Evolutionary conservation across 92 coral and sea anemone species (phyloP).

Genomic region (Pocillopora grandis): DNA sequence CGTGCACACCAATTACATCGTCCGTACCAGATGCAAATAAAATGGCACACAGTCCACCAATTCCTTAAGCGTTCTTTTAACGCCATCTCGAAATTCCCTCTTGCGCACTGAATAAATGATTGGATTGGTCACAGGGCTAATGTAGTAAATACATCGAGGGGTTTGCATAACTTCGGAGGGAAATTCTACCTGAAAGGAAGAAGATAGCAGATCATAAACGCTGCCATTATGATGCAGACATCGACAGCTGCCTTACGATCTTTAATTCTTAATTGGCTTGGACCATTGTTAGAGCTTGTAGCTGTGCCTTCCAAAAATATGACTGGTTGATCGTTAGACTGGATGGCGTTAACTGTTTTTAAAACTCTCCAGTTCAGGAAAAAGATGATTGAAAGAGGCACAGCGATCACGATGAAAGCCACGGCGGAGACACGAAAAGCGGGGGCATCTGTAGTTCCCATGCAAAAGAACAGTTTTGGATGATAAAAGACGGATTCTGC

Average conservation of each 20-base stretch:
- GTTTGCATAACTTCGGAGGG: background rate
- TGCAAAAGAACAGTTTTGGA: conserved; percentile 1
- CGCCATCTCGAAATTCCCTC: background rate
- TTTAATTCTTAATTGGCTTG: background rate
- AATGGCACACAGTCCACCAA: background rate
- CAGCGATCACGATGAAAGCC: background rate
- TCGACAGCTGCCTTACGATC: conserved; percentile 20
- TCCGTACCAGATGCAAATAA: background rate
- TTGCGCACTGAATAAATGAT: background rate
- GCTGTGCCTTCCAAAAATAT: background rate
- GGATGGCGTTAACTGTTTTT: background rate
- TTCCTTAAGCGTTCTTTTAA: background rate
- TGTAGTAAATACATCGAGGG: background rate
- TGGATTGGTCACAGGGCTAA: background rate
- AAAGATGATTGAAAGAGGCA: background rate
- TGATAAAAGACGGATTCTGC: background rate
- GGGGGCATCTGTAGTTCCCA: background rate
- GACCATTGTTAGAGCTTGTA: background rate
- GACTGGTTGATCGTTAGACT: background rate
- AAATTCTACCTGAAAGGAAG: background rate
- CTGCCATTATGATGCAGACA: background rate
- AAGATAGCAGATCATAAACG: conserved; percentile 14
- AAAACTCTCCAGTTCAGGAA: conserved; percentile 11
- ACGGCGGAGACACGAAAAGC: background rate
- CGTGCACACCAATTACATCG: background rate